Evolutionary conservation across 2,888 invertebrate genomes (phyloP).

Genomic region (Arctia plantaginis): DNA sequence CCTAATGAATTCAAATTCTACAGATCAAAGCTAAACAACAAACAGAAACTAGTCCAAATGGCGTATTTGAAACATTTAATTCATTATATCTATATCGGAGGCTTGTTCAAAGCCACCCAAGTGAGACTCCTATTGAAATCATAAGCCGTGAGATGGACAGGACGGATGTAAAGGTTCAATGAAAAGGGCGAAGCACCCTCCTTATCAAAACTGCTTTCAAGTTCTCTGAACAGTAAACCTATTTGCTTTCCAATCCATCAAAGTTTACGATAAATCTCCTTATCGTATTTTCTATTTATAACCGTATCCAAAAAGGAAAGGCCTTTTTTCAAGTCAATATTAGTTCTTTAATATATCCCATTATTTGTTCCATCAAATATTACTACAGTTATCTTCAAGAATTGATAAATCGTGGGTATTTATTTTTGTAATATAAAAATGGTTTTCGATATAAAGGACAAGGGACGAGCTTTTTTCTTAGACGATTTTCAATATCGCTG

Average conservation of each 20-base stretch:
- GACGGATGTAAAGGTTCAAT: slow-evolving; percentile 56
- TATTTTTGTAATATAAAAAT: slow-evolving; percentile 23
- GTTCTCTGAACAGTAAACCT: slow-evolving; percentile 59
- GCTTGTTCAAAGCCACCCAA: slow-evolving; percentile 50
- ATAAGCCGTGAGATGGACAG: slow-evolving; percentile 52
- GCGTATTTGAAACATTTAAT: slow-evolving; percentile 51
- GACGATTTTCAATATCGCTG: slow-evolving; percentile 35
- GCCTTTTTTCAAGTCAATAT: slow-evolving; percentile 45
- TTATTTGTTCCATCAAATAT: slow-evolving; percentile 44
- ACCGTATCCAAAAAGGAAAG: slow-evolving; percentile 40
- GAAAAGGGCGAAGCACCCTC: slow-evolving; percentile 53
- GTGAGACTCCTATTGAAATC: slow-evolving; percentile 58
- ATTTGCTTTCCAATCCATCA: slow-evolving; percentile 66
- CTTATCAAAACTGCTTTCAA: slow-evolving; percentile 66
- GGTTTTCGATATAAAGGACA: slow-evolving; percentile 25
- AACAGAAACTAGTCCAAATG: slow-evolving; percentile 42
- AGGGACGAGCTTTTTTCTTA: slow-evolving; percentile 30
- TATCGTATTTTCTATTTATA: slow-evolving; percentile 56
- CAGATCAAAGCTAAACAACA: slow-evolving; percentile 46
- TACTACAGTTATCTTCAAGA: slow-evolving; percentile 34
- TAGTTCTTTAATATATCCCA: slow-evolving; percentile 48
- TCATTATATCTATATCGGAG: slow-evolving; percentile 41
- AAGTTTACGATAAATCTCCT: slow-evolving; percentile 58
- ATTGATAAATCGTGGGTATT: slow-evolving; percentile 24
- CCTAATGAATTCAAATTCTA: slow-evolving; percentile 5